Percentiles rank a stretch among this genome's conserved stretches.
Evolutionary conservation across 2,888 invertebrate species (phyloP).

Genomic region (Idaea aversata): DNA sequence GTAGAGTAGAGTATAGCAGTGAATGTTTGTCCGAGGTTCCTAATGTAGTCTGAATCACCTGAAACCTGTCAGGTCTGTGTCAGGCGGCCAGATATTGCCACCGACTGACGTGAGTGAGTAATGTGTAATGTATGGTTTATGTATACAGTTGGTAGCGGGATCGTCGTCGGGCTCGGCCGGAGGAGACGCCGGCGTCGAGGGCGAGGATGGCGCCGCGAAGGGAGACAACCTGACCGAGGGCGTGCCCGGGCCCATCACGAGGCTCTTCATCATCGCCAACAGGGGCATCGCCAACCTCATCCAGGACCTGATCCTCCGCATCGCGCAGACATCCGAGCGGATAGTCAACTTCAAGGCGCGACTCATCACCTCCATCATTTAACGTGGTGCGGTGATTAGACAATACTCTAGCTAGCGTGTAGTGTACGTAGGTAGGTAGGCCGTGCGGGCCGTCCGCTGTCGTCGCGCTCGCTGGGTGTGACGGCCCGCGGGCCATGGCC

Average conservation of each 20-base stretch:
- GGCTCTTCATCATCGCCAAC: slow-evolving; percentile 92
- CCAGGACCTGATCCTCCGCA: slow-evolving; percentile 92
- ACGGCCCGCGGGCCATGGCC: slow-evolving; percentile 10
- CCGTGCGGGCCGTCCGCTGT: slow-evolving; percentile 16
- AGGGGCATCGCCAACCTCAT: slow-evolving; percentile 92
- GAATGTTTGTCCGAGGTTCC: background rate
- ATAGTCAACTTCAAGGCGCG: slow-evolving; percentile 96
- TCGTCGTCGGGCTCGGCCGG: slow-evolving; percentile 77
- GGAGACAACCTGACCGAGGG: slow-evolving; percentile 88
- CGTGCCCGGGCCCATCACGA: slow-evolving; percentile 92
- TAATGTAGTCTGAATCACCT: too few relatives aligned
- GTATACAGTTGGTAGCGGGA: slow-evolving; percentile 88
- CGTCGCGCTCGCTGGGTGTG: slow-evolving; percentile 13
- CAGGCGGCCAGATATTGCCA: background rate
- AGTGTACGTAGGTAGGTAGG: slow-evolving; percentile 32
- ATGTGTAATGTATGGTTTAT: slow-evolving; percentile 9
- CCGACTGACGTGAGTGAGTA: too few relatives aligned
- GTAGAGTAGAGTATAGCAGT: background rate
- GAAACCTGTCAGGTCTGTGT: slow-evolving; percentile 1
- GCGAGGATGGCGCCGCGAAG: slow-evolving; percentile 79
- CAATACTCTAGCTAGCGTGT: slow-evolving; percentile 55
- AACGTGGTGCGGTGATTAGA: slow-evolving; percentile 65
- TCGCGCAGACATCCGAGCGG: slow-evolving; percentile 94
- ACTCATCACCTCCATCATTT: slow-evolving; percentile 93
- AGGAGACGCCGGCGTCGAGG: slow-evolving; percentile 71